Evolutionary conservation across 2,113 vertebrate species (phyloP).

Genomic region (Equus przewalskii): DNA sequence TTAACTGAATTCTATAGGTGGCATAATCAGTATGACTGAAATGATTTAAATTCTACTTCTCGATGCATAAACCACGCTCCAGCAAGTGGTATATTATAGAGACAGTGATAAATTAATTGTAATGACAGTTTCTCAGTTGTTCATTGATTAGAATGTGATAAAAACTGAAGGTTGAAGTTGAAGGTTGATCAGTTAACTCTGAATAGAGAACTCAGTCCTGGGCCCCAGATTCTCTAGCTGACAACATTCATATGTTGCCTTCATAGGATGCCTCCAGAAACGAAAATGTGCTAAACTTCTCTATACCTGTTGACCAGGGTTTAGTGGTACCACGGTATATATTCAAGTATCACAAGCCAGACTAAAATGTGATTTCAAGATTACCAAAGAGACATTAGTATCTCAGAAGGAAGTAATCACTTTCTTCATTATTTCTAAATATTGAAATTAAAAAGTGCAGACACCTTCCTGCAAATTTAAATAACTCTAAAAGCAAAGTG

Average conservation of each 20-base stretch:
- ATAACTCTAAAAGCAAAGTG: background rate
- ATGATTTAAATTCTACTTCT: background rate
- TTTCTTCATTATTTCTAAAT: conserved; percentile 59
- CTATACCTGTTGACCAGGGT: background rate
- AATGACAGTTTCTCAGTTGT: background rate
- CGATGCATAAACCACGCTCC: background rate
- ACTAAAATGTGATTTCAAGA: conserved; percentile 26
- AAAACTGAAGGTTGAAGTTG: background rate
- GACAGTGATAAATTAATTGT: background rate
- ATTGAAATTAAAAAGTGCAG: conserved; percentile 17
- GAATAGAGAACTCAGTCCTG: background rate
- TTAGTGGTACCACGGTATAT: background rate
- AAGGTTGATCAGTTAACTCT: conserved; percentile 31
- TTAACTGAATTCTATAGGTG: background rate
- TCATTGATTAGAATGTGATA: background rate
- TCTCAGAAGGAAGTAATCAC: too few relatives aligned
- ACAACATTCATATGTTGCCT: background rate
- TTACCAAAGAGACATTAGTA: background rate
- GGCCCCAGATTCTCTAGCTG: background rate
- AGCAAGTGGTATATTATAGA: background rate
- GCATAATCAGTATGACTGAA: background rate
- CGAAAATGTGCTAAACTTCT: background rate
- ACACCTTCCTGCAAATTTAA: background rate
- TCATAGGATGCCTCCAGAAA: background rate
- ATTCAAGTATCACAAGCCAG: background rate